A percentile compares a stretch with the other conserved stretches of the same genome.
Conservation (phyloP, 2,888 invertebrate species). For the Agelastica alni region DNA sequence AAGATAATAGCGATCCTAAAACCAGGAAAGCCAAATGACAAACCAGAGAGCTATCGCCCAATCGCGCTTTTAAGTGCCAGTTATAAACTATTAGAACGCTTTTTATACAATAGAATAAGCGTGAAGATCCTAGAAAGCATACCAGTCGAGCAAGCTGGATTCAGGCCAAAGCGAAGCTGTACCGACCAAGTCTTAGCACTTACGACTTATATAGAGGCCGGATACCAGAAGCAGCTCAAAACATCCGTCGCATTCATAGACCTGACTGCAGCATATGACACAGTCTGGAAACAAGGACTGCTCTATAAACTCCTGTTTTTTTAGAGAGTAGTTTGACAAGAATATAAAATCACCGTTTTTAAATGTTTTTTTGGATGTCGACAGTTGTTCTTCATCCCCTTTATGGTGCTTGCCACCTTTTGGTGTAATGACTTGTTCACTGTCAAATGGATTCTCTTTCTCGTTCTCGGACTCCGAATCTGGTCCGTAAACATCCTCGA, state of each 20-base stretch:
- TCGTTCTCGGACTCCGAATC: no score
- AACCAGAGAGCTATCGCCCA: slow-evolving; percentile 11
- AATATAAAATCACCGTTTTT: no score
- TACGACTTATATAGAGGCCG: slow-evolving; percentile 31
- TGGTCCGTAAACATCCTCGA: no score
- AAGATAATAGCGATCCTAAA: slow-evolving; percentile 23
- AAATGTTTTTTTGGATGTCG: no score
- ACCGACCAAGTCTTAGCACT: slow-evolving; percentile 31
- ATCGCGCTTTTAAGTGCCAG: neutral
- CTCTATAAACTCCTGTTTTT: no score
- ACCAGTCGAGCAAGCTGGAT: slow-evolving; percentile 33
- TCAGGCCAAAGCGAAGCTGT: slow-evolving; percentile 29
- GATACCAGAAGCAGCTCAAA: slow-evolving; percentile 31
- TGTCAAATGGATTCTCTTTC: no score
- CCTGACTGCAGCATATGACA: slow-evolving; percentile 28
- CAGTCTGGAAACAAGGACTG: slow-evolving; percentile 28
- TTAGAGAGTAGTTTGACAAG: no score
- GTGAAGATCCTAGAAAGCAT: slow-evolving; percentile 9
- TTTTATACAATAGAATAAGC: slow-evolving; percentile 30
- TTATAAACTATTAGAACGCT: slow-evolving; percentile 20
- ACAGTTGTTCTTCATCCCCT: no score
- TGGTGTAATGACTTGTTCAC: no score
- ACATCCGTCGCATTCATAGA: slow-evolving; percentile 25
- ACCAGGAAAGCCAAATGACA: slow-evolving; percentile 16
- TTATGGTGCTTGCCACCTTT: no score